Conservation (phyloP, 2,797 vertebrate species). For the Coluber constrictor region DNA sequence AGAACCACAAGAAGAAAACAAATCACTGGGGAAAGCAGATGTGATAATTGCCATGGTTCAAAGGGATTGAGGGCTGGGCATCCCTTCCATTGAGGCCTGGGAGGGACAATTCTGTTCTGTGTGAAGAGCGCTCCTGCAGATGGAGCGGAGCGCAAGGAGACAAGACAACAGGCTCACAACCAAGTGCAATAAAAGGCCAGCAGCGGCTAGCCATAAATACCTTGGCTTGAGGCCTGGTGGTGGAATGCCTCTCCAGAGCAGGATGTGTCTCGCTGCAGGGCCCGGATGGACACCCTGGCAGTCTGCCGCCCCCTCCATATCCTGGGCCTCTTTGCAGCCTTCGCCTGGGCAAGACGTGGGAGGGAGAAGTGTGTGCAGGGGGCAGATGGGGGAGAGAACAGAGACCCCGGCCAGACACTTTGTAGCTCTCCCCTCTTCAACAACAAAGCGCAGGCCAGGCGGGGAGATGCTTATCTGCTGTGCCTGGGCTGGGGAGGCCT, state of each 20-base stretch:
- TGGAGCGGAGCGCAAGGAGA: not conserved
- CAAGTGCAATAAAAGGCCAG: constrained; percentile 35
- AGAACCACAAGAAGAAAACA: not conserved
- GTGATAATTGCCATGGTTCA: constrained; percentile 32
- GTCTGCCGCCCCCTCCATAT: not conserved
- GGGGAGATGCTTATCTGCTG: constrained; percentile 33
- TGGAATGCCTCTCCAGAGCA: constrained; percentile 17
- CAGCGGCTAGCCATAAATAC: constrained; percentile 36
- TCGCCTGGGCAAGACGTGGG: not conserved
- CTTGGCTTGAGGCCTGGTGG: constrained; percentile 32
- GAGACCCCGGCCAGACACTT: constrained; percentile 19
- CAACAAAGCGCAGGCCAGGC: constrained; percentile 30
- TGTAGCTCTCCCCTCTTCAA: constrained; percentile 8
- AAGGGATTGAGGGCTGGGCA: constrained; percentile 6
- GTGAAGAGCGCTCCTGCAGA: not conserved
- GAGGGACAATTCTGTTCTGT: constrained; percentile 14
- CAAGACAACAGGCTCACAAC: constrained; percentile 32
- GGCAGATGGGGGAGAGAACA: not conserved
- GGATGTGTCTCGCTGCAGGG: constrained; percentile 9
- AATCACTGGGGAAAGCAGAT: constrained; percentile 21
- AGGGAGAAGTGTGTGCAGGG: not conserved
- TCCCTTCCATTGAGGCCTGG: constrained; percentile 14
- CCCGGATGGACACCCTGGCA: not conserved
- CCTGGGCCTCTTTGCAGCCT: constrained; percentile 3
- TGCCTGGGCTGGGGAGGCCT: constrained; percentile 18